A percentile compares a stretch with the other conserved stretches of the same genome.
Conservation (phyloP, 2,888 invertebrate species). For the Spatulosminthurus flaviceps region DNA sequence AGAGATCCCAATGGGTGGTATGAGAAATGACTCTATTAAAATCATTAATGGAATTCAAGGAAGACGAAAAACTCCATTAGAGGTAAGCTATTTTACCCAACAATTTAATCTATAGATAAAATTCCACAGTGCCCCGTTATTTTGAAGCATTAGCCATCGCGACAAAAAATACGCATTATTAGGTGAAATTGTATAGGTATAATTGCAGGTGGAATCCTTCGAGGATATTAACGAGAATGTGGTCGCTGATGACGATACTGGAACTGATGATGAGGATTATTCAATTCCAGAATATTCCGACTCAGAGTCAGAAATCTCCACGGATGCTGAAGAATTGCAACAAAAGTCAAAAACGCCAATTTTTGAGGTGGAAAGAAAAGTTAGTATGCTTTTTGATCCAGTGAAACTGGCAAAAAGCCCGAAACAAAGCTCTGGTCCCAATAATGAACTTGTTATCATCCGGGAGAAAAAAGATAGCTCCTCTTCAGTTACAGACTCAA, state of each 20-base stretch:
- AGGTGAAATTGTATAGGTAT: neutral
- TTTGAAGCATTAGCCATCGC: too few relatives aligned
- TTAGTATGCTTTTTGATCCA: neutral
- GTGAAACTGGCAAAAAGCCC: neutral
- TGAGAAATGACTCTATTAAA: too few relatives aligned
- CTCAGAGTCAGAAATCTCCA: neutral
- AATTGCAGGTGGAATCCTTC: neutral
- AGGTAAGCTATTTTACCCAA: too few relatives aligned
- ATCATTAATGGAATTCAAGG: too few relatives aligned
- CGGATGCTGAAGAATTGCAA: neutral
- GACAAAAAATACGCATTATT: too few relatives aligned
- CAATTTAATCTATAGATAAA: too few relatives aligned
- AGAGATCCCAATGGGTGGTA: too few relatives aligned
- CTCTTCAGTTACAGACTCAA: neutral
- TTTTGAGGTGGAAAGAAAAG: neutral
- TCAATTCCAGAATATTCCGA: constrained; percentile 18
- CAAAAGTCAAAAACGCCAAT: neutral
- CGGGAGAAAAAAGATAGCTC: constrained; percentile 1
- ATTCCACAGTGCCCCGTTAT: too few relatives aligned
- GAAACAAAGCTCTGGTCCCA: neutral
- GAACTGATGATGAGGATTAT: constrained; percentile 13
- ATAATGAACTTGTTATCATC: neutral
- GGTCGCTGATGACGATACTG: neutral
- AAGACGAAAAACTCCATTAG: too few relatives aligned
- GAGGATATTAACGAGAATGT: neutral